These are phyloP conservation scores for Eilema sororculum DNA, from an alignment of 2,888 invertebrate species.

Conservation along the genomic window DNA sequence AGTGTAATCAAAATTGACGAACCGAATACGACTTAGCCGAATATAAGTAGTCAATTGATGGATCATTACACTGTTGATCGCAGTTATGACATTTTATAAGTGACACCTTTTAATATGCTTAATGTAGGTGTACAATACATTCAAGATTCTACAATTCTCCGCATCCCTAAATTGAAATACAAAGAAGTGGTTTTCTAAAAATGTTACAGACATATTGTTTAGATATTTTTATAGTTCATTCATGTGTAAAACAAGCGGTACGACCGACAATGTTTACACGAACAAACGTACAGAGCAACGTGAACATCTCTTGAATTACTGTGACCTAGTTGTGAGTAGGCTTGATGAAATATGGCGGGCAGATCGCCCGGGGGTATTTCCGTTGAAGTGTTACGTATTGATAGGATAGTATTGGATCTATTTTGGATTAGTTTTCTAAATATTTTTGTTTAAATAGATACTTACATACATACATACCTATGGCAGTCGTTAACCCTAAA, in stretches of 20 bases:
- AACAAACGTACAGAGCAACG: conserved; percentile 8
- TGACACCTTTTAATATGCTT: too few species aligned
- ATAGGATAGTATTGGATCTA: not conserved
- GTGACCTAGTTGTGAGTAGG: conserved; percentile 42
- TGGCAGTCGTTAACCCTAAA: too few species aligned
- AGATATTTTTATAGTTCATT: conserved; percentile 12
- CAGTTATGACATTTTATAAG: too few species aligned
- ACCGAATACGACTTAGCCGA: too few species aligned
- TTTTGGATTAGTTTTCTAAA: not conserved
- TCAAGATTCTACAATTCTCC: not conserved
- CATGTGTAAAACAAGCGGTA: conserved; percentile 8
- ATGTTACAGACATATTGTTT: not conserved
- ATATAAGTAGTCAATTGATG: too few species aligned
- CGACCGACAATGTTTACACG: conserved; percentile 5
- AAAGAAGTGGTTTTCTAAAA: conserved; percentile 1
- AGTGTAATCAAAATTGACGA: too few species aligned
- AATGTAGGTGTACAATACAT: not conserved
- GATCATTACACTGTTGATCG: too few species aligned
- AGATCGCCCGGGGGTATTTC: not conserved
- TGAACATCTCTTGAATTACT: conserved; percentile 14
- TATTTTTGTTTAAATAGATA: too few species aligned
- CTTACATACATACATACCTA: too few species aligned
- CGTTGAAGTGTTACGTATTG: not conserved
- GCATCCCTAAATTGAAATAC: not conserved
- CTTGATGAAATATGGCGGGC: conserved; percentile 22